Percentiles rank a stretch among this genome's conserved stretches.
Conservation (phyloP, 2,888 invertebrate species). For the Ochropacha duplaris region DNA sequence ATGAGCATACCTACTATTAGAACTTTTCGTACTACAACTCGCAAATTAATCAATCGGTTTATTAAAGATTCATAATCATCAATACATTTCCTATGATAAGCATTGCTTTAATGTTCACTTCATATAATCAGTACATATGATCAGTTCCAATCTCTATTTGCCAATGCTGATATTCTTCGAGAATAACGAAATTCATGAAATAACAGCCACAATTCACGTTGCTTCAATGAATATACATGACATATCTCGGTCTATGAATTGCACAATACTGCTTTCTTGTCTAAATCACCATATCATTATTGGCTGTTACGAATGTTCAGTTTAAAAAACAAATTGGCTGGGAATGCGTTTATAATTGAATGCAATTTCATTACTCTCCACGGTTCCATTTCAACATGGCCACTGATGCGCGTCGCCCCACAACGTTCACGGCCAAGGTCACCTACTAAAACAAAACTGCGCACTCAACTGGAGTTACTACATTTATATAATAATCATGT, state of each 20-base stretch:
- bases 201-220: background rate
- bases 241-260: background rate
- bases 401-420: constrained; percentile 73
- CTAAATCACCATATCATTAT: constrained; percentile 1
- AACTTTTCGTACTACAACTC: too few relatives aligned
- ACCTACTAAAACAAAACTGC: constrained; percentile 72
- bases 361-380: constrained; percentile 68
- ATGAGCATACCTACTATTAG: too few relatives aligned
- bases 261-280: background rate
- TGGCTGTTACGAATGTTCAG: background rate
- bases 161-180: background rate
- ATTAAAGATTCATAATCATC: too few relatives aligned
- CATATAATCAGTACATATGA: background rate
- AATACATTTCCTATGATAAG: too few relatives aligned
- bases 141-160: background rate
- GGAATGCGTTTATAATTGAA: constrained; percentile 67
- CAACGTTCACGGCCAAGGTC: constrained; percentile 80
- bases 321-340: constrained; percentile 17
- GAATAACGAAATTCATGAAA: background rate
- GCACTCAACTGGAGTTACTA: constrained; percentile 50
- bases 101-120: background rate
- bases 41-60: too few relatives aligned
- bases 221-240: background rate
- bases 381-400: constrained; percentile 70
- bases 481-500: constrained; percentile 29